Percentiles rank a stretch among this genome's conserved stretches.
Evolutionary conservation across 2,888 invertebrate species (phyloP).

Genomic region (Epirrita christyi): DNA sequence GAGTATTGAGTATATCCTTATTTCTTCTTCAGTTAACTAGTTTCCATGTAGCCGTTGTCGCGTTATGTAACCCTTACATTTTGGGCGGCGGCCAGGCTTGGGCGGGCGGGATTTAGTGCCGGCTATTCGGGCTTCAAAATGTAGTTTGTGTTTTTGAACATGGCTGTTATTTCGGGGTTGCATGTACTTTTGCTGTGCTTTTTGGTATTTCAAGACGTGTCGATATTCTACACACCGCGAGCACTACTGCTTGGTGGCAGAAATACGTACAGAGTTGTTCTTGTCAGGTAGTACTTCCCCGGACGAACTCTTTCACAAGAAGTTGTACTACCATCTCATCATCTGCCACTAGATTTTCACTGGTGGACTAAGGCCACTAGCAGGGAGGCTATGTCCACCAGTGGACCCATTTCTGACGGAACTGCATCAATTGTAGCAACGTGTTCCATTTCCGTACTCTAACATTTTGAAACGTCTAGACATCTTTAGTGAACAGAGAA

Average conservation of each 20-base stretch:
- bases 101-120: slow-evolving; percentile 43
- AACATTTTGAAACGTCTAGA: background rate
- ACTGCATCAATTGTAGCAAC: no score
- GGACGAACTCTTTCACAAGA: no score
- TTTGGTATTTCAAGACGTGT: background rate
- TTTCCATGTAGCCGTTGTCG: slow-evolving; percentile 4
- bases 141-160: slow-evolving; percentile 44
- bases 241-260: no score
- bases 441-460: no score
- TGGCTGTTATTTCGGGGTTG: slow-evolving; percentile 16
- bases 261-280: no score
- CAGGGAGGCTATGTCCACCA: background rate
- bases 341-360: no score
- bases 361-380: no score
- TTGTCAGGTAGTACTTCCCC: no score
- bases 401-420: background rate
- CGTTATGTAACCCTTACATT: slow-evolving; percentile 41
- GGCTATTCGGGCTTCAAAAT: slow-evolving; percentile 41
- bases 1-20: slow-evolving; percentile 22
- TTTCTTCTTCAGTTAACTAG: slow-evolving; percentile 6
- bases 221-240: no score
- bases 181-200: background rate
- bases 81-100: slow-evolving; percentile 51
- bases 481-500: background rate
- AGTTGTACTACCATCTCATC: no score